phyloP scores from a whole-genome alignment of 2,797 vertebrate species.

The Carapus acus region DNA sequence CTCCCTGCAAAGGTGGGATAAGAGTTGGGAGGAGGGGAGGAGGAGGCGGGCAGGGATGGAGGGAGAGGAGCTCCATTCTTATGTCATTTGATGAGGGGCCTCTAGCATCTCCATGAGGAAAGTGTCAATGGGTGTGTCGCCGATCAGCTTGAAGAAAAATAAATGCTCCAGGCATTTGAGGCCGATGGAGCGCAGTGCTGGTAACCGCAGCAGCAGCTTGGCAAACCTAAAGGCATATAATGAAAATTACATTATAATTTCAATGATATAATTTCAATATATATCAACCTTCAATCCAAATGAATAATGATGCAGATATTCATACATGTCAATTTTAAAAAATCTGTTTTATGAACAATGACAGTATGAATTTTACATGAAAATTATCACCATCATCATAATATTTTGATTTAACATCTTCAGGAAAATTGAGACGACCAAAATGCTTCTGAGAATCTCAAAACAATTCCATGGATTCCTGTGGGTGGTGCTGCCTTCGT shows the following conservation, averaged over 20 bases:
- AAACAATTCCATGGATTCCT: background rate
- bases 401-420: no score
- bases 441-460: no score
- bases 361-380: no score
- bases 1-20: slow-evolving; percentile 24
- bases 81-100: slow-evolving; percentile 97
- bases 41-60: slow-evolving; percentile 7
- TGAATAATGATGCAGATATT: no score
- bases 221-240: slow-evolving; percentile 80
- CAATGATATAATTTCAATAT: no score
- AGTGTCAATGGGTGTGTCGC: slow-evolving; percentile 98
- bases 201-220: slow-evolving; percentile 92
- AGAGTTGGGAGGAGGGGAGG: background rate
- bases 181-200: slow-evolving; percentile 94
- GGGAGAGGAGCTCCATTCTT: slow-evolving; percentile 57
- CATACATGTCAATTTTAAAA: no score
- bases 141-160: slow-evolving; percentile 99
- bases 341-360: no score
- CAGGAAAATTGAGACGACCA: no score
- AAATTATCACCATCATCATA: no score
- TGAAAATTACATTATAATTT: no score
- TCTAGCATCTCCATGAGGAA: slow-evolving; percentile 99
- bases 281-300: no score
- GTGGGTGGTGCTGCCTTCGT: slow-evolving; percentile 29
- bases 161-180: slow-evolving; percentile 98